Conservation (phyloP, 2,797 vertebrate species). For the Hemitrygon akajei region DNA sequence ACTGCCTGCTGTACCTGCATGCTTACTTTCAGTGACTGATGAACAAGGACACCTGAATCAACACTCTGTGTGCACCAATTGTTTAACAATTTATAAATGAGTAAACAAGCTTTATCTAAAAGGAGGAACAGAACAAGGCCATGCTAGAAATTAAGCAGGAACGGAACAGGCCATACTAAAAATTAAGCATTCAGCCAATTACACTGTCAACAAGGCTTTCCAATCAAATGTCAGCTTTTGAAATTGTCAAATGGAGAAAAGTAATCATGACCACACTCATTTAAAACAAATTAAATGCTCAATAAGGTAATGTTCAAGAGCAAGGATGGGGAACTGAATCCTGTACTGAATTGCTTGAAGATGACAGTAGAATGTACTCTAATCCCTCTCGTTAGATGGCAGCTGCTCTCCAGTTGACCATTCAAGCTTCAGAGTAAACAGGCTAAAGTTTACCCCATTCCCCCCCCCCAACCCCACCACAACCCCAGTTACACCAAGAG, state of each 20-base stretch:
- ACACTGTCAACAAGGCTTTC: no score
- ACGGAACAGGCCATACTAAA: neutral
- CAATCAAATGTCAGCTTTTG: no score
- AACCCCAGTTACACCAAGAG: neutral
- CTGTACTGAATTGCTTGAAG: no score
- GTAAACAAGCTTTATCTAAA: neutral
- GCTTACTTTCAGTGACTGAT: no score
- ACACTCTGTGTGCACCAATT: neutral
- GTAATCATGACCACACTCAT: neutral
- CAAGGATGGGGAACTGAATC: neutral
- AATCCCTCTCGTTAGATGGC: neutral
- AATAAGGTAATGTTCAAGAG: neutral
- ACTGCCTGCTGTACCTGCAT: no score
- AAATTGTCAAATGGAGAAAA: neutral
- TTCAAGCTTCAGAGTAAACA: no score
- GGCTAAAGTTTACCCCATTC: neutral
- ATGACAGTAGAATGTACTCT: neutral
- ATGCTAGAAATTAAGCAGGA: neutral
- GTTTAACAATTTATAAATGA: neutral
- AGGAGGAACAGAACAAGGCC: neutral
- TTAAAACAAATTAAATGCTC: neutral
- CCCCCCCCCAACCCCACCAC: no score
- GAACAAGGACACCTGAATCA: no score
- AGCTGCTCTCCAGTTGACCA: neutral
- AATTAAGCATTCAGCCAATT: neutral